Evolutionary conservation across 2,113 vertebrate species (phyloP), one percentile per base, ranked within the genome.

Genomic region (Typhlomys cinereus): DNA sequence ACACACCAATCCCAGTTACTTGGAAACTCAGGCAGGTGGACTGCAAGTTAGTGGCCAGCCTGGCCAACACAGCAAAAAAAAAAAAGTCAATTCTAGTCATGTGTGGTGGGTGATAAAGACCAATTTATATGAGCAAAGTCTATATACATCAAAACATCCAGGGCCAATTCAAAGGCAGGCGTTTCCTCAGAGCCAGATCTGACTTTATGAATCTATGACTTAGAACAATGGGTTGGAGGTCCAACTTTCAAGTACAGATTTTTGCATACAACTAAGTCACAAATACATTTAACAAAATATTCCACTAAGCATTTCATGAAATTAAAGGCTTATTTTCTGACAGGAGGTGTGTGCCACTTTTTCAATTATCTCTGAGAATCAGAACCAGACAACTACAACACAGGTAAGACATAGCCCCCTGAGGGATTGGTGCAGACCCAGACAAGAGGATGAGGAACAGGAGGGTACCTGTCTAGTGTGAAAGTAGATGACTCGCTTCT

Each of bases 161-260:
- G n/a, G 44, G 59, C 61, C 29, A 61, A 62, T 9, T 80, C 23
- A 89, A 71, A 91, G 41, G 29, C 52, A 29, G 54, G 44, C 9
- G 36, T 84, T 92, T 79, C 67, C 17, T 57, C 61, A 93, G 71
- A 73, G 59, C 34, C 31, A 34, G 54, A 64, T 54, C 18, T 78
- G 41, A 41, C 48, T 81, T 94, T 41, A 67, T 69, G 66, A 80
- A 52, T 78, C 61, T 85, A 48, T 89, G 39, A 90, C 34, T 80
- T 82, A 67, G 36, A 84, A 57, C 36, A 85, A 80, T 20, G 21
- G 11, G 29, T 9, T 73, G 27, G 61, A 48, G 39, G 21, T 69
- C 74, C 29, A 12, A 69, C 57, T 85, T 78, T 29, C 36, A 95
- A 64, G 84, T 78, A 88, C 2, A 78, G 36, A 41, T n/a, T 92